phyloP scores from a whole-genome alignment of 2,888 invertebrate species.

The Hirtodrosophila alboralis region DNA sequence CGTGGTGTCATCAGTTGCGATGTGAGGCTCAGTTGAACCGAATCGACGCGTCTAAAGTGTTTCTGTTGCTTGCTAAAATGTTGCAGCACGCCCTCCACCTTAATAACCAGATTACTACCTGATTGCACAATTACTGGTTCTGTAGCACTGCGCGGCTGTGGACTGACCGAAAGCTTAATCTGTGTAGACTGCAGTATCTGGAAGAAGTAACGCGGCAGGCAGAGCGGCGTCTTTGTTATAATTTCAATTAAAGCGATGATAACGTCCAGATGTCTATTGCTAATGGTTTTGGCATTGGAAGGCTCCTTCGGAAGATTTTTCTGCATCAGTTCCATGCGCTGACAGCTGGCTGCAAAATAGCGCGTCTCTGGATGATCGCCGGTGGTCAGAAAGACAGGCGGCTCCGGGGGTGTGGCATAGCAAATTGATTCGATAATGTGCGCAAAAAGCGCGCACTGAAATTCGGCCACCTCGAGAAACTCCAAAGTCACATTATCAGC shows the following conservation, averaged over 20 bases:
- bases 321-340: conserved; percentile 81
- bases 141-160: conserved; percentile 90
- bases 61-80: conserved; percentile 88
- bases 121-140: conserved; percentile 93
- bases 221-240: conserved; percentile 87
- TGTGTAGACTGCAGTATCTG: conserved; percentile 92
- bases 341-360: conserved; percentile 81
- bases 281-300: conserved; percentile 82
- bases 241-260: conserved; percentile 87
- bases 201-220: conserved; percentile 91
- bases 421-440: conserved; percentile 83
- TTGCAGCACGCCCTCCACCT: conserved; percentile 96
- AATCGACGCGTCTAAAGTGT: conserved; percentile 88
- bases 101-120: conserved; percentile 94
- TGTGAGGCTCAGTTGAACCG: conserved; percentile 89
- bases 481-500: conserved; percentile 91
- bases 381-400: conserved; percentile 80
- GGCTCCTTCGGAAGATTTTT: conserved; percentile 81
- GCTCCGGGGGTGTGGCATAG: conserved; percentile 83
- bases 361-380: conserved; percentile 83
- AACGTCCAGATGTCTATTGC: conserved; percentile 85
- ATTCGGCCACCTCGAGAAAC: conserved; percentile 87
- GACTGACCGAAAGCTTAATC: conserved; percentile 92
- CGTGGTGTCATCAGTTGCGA: conserved; percentile 86
- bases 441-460: conserved; percentile 82